These are phyloP conservation scores for Brachycybe producta DNA, from an alignment of 2,888 invertebrate genomes.

Conservation along the genomic window DNA sequence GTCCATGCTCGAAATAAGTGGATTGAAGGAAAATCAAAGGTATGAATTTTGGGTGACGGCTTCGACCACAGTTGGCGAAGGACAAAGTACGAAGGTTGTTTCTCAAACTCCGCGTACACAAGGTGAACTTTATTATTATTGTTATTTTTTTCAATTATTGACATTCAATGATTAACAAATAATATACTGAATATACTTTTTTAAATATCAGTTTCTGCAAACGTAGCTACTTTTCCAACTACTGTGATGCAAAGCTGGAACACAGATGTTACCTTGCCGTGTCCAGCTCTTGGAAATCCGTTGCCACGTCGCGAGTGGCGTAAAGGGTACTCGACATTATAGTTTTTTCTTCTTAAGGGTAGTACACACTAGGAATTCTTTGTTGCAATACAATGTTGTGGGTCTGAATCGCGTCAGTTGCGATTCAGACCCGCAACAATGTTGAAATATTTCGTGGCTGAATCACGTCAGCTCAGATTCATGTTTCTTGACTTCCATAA, in stretches of 20 bases:
- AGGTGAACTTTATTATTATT: conserved; percentile 52
- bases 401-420: too few relatives aligned
- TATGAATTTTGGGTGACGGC: conserved; percentile 59
- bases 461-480: too few relatives aligned
- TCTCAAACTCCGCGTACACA: conserved; percentile 60
- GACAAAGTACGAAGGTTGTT: conserved; percentile 61
- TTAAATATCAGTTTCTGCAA: conserved; percentile 52
- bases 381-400: too few relatives aligned
- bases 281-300: conserved; percentile 58
- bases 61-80: conserved; percentile 65
- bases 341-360: too few relatives aligned
- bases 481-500: too few relatives aligned
- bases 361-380: too few relatives aligned
- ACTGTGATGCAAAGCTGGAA: conserved; percentile 13
- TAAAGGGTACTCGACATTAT: conserved; percentile 12
- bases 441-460: too few relatives aligned
- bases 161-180: background rate
- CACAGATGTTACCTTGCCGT: conserved; percentile 45
- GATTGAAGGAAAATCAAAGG: conserved; percentile 13
- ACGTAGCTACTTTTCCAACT: conserved; percentile 62
- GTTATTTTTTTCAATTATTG: conserved; percentile 45
- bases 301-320: conserved; percentile 39
- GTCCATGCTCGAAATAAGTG: conserved; percentile 14
- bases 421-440: too few relatives aligned
- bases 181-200: too few relatives aligned